Conservation (phyloP, 2,113 vertebrate genomes). For the Percina caprodes region DNA sequence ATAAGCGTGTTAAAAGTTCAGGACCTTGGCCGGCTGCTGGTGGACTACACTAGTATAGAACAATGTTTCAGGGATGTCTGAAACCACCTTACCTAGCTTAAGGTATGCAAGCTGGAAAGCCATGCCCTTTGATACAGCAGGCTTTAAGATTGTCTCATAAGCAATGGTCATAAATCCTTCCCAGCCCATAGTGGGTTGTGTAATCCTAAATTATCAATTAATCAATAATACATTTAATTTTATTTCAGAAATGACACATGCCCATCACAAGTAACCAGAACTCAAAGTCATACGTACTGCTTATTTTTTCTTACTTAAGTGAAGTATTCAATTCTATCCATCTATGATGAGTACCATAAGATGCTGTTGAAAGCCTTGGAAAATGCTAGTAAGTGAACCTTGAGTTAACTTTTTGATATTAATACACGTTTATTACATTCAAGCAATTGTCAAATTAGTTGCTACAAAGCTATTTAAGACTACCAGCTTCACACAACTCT, state of each 20-base stretch:
- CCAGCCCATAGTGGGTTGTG: background rate
- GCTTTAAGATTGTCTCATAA: conserved; percentile 28
- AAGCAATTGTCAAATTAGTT: too few relatives aligned
- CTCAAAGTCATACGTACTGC: background rate
- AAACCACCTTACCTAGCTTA: conserved; percentile 6
- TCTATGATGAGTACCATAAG: background rate
- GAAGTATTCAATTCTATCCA: background rate
- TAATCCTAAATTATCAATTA: background rate
- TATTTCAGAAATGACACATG: background rate
- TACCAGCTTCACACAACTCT: too few relatives aligned
- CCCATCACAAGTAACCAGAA: background rate
- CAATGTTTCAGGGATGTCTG: conserved; percentile 16
- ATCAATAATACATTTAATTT: background rate
- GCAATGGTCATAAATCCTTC: conserved; percentile 5
- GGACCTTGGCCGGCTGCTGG: conserved; percentile 60
- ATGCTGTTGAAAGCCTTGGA: background rate
- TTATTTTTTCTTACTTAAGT: background rate
- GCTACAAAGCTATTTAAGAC: too few relatives aligned
- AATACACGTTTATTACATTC: too few relatives aligned
- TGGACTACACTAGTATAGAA: conserved; percentile 37
- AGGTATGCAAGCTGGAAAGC: conserved; percentile 16
- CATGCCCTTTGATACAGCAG: conserved; percentile 19
- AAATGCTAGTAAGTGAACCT: background rate
- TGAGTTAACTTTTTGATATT: background rate
- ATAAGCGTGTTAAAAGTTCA: conserved; percentile 76